These are phyloP conservation scores for Tauraco hartlaubi DNA, from an alignment of 2,797 vertebrate species.

Conservation along the genomic window DNA sequence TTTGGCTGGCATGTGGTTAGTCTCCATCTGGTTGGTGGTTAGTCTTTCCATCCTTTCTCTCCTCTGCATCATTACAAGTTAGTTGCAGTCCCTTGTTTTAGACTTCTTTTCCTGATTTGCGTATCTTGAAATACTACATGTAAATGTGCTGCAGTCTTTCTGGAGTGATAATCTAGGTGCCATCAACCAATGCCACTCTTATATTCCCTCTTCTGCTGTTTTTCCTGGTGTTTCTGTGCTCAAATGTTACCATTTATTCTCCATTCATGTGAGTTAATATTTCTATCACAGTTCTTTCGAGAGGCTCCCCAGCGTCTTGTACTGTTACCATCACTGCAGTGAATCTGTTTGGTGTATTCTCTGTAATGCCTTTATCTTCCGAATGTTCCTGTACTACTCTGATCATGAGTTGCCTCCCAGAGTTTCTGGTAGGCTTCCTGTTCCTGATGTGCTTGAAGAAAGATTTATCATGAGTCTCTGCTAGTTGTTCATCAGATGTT, in stretches of 20 bases:
- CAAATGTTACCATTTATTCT: not conserved
- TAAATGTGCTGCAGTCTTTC: not conserved
- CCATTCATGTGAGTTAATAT: not conserved
- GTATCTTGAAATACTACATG: not conserved
- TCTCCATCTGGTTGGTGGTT: not conserved
- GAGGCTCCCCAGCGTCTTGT: rapidly evolving
- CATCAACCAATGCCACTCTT: not conserved
- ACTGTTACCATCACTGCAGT: not conserved
- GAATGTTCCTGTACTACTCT: not conserved
- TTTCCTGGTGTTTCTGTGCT: not conserved
- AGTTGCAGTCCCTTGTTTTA: not conserved
- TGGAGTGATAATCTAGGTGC: not conserved
- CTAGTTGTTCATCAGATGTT: not conserved
- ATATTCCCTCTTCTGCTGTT: not conserved
- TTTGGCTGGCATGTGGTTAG: not conserved
- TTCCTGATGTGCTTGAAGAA: conserved; percentile 1
- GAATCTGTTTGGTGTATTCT: not conserved
- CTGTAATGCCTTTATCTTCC: not conserved
- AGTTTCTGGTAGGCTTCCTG: conserved; percentile 23
- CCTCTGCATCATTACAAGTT: not conserved
- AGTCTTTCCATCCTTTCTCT: not conserved
- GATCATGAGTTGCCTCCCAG: not conserved
- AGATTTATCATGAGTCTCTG: not conserved
- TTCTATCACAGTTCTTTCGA: not conserved
- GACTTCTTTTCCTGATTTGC: not conserved